phyloP scores from a whole-genome alignment of 2,113 vertebrate genomes.

The Bubo blakistoni region DNA sequence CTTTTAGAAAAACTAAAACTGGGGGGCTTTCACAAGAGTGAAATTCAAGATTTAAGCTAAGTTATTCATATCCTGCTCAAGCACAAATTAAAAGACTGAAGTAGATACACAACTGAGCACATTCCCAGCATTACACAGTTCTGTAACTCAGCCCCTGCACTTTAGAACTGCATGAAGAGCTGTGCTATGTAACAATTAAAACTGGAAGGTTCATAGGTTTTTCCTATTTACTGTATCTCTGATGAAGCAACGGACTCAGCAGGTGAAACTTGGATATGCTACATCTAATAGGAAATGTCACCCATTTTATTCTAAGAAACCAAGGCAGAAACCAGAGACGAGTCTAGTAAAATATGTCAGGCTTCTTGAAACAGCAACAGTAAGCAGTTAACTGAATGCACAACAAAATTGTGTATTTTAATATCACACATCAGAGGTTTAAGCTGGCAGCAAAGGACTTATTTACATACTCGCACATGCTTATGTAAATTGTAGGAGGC shows the following conservation, averaged over 20 bases:
- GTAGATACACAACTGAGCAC: neutral
- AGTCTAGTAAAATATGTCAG: neutral
- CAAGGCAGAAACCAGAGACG: neutral
- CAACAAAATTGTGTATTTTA: neutral
- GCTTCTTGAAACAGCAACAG: neutral
- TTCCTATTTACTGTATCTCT: neutral
- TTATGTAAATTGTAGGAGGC: neutral
- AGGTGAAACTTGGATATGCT: neutral
- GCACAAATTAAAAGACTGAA: neutral
- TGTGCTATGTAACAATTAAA: neutral
- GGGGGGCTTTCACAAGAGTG: neutral
- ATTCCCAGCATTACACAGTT: neutral
- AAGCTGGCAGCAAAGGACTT: neutral
- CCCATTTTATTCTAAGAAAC: neutral
- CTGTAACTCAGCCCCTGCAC: neutral
- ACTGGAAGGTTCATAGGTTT: neutral
- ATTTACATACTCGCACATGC: neutral
- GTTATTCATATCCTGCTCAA: neutral
- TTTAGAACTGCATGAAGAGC: neutral
- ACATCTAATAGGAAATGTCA: neutral
- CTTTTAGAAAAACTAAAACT: neutral
- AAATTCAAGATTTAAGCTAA: neutral
- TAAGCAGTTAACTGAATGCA: neutral
- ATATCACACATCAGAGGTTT: neutral
- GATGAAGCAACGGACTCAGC: neutral